These are phyloP conservation scores for Antedon mediterranea DNA, from an alignment of 53 echinoderm and acorn worm genomes.

Conservation along the genomic window DNA sequence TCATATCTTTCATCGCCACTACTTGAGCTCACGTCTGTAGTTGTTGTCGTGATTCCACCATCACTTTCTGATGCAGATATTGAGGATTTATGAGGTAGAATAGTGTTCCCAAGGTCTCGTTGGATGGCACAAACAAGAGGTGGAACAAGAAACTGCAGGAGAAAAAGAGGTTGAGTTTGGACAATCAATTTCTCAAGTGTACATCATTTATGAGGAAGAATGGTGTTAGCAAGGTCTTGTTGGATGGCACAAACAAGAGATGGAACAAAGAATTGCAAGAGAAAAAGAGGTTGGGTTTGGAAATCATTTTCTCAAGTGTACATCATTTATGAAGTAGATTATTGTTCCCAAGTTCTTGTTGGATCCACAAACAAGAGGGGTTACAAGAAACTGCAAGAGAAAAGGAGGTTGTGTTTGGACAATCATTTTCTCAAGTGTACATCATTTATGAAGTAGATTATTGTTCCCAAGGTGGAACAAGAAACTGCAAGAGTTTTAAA, in stretches of 20 bases:
- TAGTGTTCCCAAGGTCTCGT: slow-evolving; percentile 2
- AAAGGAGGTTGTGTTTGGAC: too few relatives aligned
- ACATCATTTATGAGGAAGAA: too few relatives aligned
- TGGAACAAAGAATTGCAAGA: slow-evolving; percentile 22
- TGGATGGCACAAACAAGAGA: slow-evolving; percentile 24
- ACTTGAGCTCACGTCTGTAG: slow-evolving; percentile 16
- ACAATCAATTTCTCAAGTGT: too few relatives aligned
- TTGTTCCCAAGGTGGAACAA: too few relatives aligned
- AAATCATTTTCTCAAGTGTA: too few relatives aligned
- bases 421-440: too few relatives aligned
- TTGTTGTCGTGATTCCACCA: slow-evolving; percentile 5
- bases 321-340: too few relatives aligned
- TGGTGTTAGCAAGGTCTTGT: background rate
- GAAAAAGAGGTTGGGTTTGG: too few relatives aligned
- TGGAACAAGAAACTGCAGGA: slow-evolving; percentile 20
- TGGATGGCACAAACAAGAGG: slow-evolving; percentile 26
- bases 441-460: too few relatives aligned
- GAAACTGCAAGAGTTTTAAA: too few relatives aligned
- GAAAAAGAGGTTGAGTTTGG: too few relatives aligned
- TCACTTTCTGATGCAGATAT: slow-evolving; percentile 5
- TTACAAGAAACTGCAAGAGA: too few relatives aligned
- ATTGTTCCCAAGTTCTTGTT: background rate
- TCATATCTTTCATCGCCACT: slow-evolving; percentile 57
- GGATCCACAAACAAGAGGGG: slow-evolving; percentile 21
- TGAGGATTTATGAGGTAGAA: background rate